Base-by-base conservation (phyloP, 2,797 vertebrate species). In the Borostomias antarcticus region DNA sequence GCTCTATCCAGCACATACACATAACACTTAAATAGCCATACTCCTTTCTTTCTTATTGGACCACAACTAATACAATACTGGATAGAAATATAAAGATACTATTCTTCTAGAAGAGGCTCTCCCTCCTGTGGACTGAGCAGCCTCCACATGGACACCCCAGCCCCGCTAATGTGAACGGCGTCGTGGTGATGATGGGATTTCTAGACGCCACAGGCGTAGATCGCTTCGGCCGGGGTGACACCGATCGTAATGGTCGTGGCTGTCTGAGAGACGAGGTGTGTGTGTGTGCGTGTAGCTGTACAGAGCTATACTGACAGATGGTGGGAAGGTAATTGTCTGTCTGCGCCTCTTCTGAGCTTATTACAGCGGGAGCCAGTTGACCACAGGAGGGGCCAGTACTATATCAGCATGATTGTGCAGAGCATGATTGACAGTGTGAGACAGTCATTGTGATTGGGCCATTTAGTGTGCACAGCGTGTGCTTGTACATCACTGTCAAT, bases 261-360 rank as follows among this genome's bases (percentile, higher is more conserved):
- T 43, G 25, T 54, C n/a, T 62, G 75, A 60, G 40, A 40, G 58
- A n/a, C 17, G 11, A 1, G 13, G 17, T 73, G 61, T 54, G 65
- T 40, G 72, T 72, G 74, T 62, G 63, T 3, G 28, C n/a, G n/a
- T 26, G n/a, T 5, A 4, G 26, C n/a, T 1, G 60, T n/a, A 48
- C 8, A 21, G 60, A 19, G 10, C 65, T 40, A 66, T 64, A 48
- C 43, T 65, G 72, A 78, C 75, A 79, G 74, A 85, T 76, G 68
- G 75, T 73, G 71, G 73, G 29, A 63, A 76, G 68, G 75, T 85
- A 82, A 88, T 82, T 82, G 77, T 77, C 56, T 83, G 79, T 64
- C 60, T 68, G 73, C 62, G 64, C 71, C 45, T 67, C 47, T 62
- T 58, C 66, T 62, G 71, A 73, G 78, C 74, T 78, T 81, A 81